Base-by-base conservation (phyloP, 2,797 vertebrate species). In the Lagodon rhomboides region DNA sequence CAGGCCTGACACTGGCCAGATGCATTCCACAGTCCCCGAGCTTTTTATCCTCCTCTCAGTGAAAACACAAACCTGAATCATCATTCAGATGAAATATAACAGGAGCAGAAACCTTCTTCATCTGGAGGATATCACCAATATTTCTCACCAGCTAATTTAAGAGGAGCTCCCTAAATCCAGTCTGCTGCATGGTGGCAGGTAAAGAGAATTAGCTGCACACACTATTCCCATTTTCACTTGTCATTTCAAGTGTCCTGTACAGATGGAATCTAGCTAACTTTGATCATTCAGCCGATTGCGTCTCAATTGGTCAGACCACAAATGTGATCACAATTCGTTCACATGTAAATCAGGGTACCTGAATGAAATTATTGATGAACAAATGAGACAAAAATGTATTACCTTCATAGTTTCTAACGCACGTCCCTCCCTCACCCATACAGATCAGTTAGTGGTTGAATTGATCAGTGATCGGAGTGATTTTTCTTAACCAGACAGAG, bases 1-100 rank as follows among this genome's bases (percentile, higher is more conserved):
- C 87, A 94, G 85, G 87, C 92, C 74, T 69, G 83, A 83, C 71
- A 76, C 63, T 85, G 75, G 75, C 82, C 88, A 87, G 82, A 84
- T 62, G 66, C 75, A 73, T 80, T 82, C 66, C 80, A 76, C 62
- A 86, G 81, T 63, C 81, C 79, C 55, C 34, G 8, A 34, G 46
- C 49, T 59, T 73, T 71, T 73, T 44, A 77, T 83, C 60, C 55
- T 80, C 30, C 20, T 65, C 41, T 54, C 38, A 67, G 60, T 27
- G n/a, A 54, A 64, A 49, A 68, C 50, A 80, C 67, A 47, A 81
- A 81, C 50, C 72, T 75, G 58, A 34, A 81, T 53, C 49, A 68
- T 68, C 62, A 73, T n/a, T 85, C 70, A 75, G 54, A 62, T 23
- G 41, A 69, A 65, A 74, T 23, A 68, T 72, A 55, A 64, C 23